Conservation (phyloP, 2,888 invertebrate genomes). For the Lithophane ornitopus region DNA sequence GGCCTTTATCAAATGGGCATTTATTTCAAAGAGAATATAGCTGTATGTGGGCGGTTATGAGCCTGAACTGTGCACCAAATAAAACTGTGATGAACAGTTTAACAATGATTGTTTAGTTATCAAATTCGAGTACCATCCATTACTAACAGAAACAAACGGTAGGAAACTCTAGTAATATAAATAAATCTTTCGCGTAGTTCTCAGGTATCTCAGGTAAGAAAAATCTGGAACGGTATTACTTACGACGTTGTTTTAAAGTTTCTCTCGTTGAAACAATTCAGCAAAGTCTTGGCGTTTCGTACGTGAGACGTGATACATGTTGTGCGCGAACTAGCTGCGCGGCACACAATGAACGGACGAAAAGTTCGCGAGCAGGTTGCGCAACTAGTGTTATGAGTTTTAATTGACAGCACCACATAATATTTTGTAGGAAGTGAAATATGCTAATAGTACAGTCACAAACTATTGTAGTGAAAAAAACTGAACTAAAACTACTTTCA, state of each 20-base stretch:
- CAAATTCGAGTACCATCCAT: neutral
- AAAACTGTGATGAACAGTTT: neutral
- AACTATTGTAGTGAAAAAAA: neutral
- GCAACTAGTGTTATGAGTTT: neutral
- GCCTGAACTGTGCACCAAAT: neutral
- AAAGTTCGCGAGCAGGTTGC: constrained; percentile 13
- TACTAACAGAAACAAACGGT: constrained; percentile 4
- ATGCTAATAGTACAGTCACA: neutral
- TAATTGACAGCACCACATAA: neutral
- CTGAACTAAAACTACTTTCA: neutral
- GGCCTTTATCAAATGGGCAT: too few species aligned
- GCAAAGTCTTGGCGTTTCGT: constrained; percentile 41
- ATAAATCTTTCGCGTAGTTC: constrained; percentile 38
- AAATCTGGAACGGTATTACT: constrained; percentile 49
- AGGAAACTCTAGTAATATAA: constrained; percentile 16
- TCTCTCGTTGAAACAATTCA: constrained; percentile 60
- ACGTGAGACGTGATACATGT: constrained; percentile 41
- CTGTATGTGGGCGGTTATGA: neutral
- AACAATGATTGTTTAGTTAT: neutral
- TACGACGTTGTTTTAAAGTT: constrained; percentile 54
- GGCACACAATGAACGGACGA: neutral
- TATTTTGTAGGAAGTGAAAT: neutral
- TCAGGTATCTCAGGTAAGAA: constrained; percentile 44
- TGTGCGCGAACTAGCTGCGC: constrained; percentile 28
- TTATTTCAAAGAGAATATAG: neutral